These are phyloP conservation scores for human (Homo sapiens) DNA, from an alignment of 2,113 vertebrate species.

Conservation along the genomic window GRCh38 chr6:138309501-138310000, in stretches of 20 bases:
- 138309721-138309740: neutral
- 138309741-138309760: neutral
- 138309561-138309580: neutral
- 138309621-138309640: neutral
- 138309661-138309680: neutral
- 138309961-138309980: neutral
- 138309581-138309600: neutral
- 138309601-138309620: neutral
- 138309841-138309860: neutral
- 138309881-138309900: neutral
- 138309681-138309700: neutral
- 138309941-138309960: neutral
- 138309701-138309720: neutral
- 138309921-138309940: neutral
- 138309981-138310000: neutral
- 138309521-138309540: neutral
- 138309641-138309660: neutral
- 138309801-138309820: neutral
- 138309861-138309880: neutral
- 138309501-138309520: neutral
- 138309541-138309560: neutral
- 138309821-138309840: neutral
- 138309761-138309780: neutral
- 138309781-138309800: neutral
- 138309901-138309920: neutral